phyloP scores from a whole-genome alignment of 2,113 vertebrate species.

The Urocitellus parryii region DNA sequence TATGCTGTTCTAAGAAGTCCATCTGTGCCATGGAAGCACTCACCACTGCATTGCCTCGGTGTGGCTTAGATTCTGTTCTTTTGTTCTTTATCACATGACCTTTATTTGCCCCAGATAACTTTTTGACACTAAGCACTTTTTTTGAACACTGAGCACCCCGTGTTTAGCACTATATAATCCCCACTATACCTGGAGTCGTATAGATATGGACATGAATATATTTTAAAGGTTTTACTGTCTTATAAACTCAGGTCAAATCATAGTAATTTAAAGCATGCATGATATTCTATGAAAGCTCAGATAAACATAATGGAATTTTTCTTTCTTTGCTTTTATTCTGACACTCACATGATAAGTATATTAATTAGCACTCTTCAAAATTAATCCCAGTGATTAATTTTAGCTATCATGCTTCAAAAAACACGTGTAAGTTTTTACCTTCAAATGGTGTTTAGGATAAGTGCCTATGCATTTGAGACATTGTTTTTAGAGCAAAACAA shows the following conservation, averaged over 20 bases:
- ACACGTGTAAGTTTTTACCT: not conserved
- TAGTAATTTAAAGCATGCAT: not conserved
- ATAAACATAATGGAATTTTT: not conserved
- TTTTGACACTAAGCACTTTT: not conserved
- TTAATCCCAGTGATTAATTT: not conserved
- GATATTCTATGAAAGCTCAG: not conserved
- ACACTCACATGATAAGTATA: not conserved
- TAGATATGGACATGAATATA: not conserved
- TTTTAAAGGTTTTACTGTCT: not conserved
- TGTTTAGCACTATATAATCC: not conserved
- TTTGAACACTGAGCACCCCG: not conserved
- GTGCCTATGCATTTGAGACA: not conserved
- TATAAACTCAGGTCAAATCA: not conserved
- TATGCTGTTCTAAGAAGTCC: not conserved
- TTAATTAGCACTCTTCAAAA: conserved; percentile 14
- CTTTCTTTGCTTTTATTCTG: conserved; percentile 13
- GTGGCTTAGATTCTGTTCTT: not conserved
- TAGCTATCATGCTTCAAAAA: conserved; percentile 20
- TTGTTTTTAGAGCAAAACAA: not conserved
- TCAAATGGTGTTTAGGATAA: not conserved
- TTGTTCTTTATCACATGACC: not conserved
- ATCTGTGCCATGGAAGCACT: not conserved
- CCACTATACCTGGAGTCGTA: not conserved
- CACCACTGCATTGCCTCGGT: not conserved
- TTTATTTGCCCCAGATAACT: not conserved